These are phyloP conservation scores for Gambusia holbrooki DNA, from an alignment of 2,113 vertebrate species.

Conservation along the genomic window DNA sequence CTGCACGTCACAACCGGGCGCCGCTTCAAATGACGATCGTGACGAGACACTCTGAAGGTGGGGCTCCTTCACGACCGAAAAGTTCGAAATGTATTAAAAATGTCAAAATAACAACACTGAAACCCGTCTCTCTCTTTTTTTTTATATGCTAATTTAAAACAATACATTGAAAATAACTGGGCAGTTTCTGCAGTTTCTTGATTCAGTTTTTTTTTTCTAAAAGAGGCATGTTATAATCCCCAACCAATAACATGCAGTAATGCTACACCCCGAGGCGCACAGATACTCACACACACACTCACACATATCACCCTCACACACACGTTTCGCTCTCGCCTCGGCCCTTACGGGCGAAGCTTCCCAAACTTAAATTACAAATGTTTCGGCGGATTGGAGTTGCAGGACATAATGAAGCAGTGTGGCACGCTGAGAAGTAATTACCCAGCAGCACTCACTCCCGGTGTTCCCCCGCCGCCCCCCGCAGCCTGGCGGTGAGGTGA, in stretches of 20 bases:
- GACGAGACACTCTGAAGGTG: background rate
- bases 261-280: constrained; percentile 31
- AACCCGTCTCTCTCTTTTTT: background rate
- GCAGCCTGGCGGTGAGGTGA: constrained; percentile 79
- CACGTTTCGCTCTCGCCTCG: constrained; percentile 57
- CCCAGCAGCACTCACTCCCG: constrained; percentile 95
- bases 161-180: constrained; percentile 61
- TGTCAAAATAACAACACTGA: background rate
- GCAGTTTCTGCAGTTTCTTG: constrained; percentile 55
- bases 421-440: constrained; percentile 98
- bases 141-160: constrained; percentile 46
- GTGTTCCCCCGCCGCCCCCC: constrained; percentile 70
- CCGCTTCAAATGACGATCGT: background rate
- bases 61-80: background rate
- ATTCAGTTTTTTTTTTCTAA: constrained; percentile 64
- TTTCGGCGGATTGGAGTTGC: constrained; percentile 89
- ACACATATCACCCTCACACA: constrained; percentile 29
- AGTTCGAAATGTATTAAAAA: background rate
- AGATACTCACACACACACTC: constrained; percentile 4
- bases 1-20: background rate
- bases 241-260: constrained; percentile 56
- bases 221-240: constrained; percentile 59
- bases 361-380: constrained; percentile 92
- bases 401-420: constrained; percentile 96
- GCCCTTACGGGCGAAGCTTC: constrained; percentile 64